A percentile compares a stretch with the other conserved stretches of the same genome.
Conservation (phyloP, 2,797 vertebrate genomes). For the Pogonophryne albipinna region DNA sequence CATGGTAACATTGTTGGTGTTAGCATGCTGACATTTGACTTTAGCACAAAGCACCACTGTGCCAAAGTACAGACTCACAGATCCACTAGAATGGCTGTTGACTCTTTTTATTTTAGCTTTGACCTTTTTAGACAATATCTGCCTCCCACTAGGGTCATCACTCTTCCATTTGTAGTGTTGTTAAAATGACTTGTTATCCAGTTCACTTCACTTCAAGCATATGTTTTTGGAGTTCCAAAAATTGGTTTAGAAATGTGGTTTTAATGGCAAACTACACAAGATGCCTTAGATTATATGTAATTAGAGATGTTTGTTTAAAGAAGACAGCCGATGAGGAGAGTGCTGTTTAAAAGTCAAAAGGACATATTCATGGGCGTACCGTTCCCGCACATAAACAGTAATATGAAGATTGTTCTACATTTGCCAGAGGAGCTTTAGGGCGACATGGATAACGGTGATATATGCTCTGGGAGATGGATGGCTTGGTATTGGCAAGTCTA, state of each 20-base stretch:
- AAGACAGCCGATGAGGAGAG: conserved; percentile 16
- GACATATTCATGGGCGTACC: conserved; percentile 58
- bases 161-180: not conserved
- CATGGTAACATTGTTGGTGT: not conserved
- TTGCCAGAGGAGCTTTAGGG: conserved; percentile 71
- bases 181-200: not conserved
- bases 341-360: conserved; percentile 63
- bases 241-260: not conserved
- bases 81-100: not conserved
- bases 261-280: not conserved
- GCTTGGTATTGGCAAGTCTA: conserved; percentile 66
- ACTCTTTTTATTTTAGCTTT: not conserved
- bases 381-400: conserved; percentile 56
- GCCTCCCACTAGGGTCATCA: not conserved
- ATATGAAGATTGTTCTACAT: conserved; percentile 89
- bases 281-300: not conserved
- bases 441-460: conserved; percentile 87
- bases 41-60: not conserved
- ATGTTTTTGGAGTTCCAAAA: not conserved
- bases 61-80: not conserved
- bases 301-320: not conserved
- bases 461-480: conserved; percentile 90
- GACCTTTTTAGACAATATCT: conserved; percentile 2
- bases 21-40: not conserved
- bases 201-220: not conserved